Evolutionary conservation across 2,888 invertebrate species (phyloP).

Genomic region (Meta bourneti): DNA sequence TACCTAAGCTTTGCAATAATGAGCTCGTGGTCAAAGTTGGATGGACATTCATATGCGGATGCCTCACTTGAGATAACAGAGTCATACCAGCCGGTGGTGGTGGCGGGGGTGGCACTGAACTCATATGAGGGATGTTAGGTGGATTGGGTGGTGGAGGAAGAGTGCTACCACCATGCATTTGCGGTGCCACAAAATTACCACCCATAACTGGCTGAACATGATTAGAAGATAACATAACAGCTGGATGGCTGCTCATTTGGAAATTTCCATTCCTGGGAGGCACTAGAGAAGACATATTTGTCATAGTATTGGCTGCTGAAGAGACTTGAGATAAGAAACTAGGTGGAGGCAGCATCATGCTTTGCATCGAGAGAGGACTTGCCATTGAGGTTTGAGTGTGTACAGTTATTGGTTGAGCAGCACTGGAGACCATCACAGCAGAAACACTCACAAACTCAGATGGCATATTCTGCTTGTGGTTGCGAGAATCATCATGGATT

Average conservation of each 20-base stretch:
- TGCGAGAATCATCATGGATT: slow-evolving; percentile 28
- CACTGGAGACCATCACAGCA: slow-evolving; percentile 28
- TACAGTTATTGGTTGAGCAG: slow-evolving; percentile 42
- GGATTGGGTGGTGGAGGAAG: slow-evolving; percentile 68
- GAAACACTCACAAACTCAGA: slow-evolving; percentile 46
- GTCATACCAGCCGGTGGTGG: slow-evolving; percentile 67
- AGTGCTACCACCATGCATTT: slow-evolving; percentile 57
- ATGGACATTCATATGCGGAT: slow-evolving; percentile 51
- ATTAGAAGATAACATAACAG: slow-evolving; percentile 68
- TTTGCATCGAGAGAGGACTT: slow-evolving; percentile 73
- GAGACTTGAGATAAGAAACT: slow-evolving; percentile 78
- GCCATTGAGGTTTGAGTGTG: slow-evolving; percentile 53
- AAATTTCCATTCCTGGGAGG: slow-evolving; percentile 75
- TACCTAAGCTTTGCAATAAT: slow-evolving; percentile 57
- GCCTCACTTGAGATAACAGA: slow-evolving; percentile 63
- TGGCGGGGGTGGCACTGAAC: slow-evolving; percentile 62
- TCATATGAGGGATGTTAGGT: slow-evolving; percentile 65
- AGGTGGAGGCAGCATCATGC: slow-evolving; percentile 78
- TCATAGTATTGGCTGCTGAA: slow-evolving; percentile 54
- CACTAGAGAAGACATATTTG: slow-evolving; percentile 48
- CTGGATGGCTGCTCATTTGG: slow-evolving; percentile 62
- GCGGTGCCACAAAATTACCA: slow-evolving; percentile 74
- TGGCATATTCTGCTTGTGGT: slow-evolving; percentile 5
- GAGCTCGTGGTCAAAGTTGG: slow-evolving; percentile 58
- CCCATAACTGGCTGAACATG: slow-evolving; percentile 74